phyloP scores from a whole-genome alignment of 1,140 invertebrate genomes.

The Gryllus bimaculatus region DNA sequence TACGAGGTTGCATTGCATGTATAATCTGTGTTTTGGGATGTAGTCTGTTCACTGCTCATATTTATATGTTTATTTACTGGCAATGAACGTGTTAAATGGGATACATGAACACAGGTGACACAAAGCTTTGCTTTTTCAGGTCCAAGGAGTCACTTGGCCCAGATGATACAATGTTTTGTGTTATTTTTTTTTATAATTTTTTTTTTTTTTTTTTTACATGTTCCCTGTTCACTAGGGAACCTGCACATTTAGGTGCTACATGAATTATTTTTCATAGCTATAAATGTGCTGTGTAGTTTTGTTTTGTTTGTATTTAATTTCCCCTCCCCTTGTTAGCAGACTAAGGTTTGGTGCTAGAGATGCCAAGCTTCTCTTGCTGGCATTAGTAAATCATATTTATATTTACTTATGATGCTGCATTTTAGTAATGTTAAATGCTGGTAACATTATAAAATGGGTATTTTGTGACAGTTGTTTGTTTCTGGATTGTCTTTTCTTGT shows the following conservation, averaged over 20 bases:
- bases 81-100: background rate
- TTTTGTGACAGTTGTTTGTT: background rate
- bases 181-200: background rate
- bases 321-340: background rate
- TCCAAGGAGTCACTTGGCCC: background rate
- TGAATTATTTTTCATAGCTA: background rate
- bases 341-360: background rate
- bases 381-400: background rate
- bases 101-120: conserved; percentile 4
- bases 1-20: background rate
- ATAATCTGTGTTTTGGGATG: background rate
- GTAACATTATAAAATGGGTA: background rate
- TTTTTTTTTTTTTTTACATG: background rate
- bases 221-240: background rate
- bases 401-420: background rate
- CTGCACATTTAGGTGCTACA: background rate
- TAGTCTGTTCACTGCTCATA: conserved; percentile 4
- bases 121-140: background rate
- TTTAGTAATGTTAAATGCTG: background rate
- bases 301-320: conserved; percentile 6
- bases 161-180: background rate
- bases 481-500: background rate
- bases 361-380: background rate
- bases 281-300: background rate
- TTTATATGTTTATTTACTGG: background rate